Conservation (phyloP, 2,113 vertebrate species). For the Cardinalis cardinalis region DNA sequence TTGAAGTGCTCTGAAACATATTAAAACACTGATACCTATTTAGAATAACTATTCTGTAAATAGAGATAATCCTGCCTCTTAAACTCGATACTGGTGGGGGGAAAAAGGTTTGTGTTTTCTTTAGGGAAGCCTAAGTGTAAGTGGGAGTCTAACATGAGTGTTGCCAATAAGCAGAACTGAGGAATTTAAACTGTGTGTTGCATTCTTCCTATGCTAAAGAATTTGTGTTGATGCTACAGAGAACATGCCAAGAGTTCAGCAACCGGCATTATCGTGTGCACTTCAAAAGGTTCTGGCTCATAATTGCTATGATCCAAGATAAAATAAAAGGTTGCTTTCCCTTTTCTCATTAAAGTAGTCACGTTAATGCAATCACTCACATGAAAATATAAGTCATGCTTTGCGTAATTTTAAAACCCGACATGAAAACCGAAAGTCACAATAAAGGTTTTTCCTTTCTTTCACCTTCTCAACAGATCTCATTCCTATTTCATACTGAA, state of each 20-base stretch:
- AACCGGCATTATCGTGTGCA: not conserved
- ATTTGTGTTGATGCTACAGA: constrained; percentile 23
- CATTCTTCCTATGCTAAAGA: not conserved
- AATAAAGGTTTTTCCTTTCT: constrained; percentile 56
- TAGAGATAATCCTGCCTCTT: constrained; percentile 64
- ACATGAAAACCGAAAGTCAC: constrained; percentile 54
- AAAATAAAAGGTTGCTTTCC: constrained; percentile 49
- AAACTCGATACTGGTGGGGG: constrained; percentile 18
- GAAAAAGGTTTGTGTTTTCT: constrained; percentile 28
- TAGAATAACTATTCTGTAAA: constrained; percentile 68
- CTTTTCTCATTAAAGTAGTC: constrained; percentile 53
- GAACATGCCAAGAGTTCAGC: constrained; percentile 26
- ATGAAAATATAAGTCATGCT: constrained; percentile 23
- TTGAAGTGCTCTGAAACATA: constrained; percentile 75
- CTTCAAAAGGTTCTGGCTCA: constrained; percentile 40
- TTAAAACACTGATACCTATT: constrained; percentile 74
- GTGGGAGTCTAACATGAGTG: not conserved
- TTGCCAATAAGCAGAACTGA: constrained; percentile 19
- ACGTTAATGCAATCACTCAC: constrained; percentile 40
- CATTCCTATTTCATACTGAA: constrained; percentile 50
- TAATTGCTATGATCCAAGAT: constrained; percentile 31
- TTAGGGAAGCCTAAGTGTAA: constrained; percentile 9
- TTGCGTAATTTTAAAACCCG: constrained; percentile 27
- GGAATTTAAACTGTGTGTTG: not conserved
- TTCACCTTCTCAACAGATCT: constrained; percentile 52